These are phyloP conservation scores for Fabriciana adippe DNA, from an alignment of 2,888 invertebrate species.

Conservation along the genomic window DNA sequence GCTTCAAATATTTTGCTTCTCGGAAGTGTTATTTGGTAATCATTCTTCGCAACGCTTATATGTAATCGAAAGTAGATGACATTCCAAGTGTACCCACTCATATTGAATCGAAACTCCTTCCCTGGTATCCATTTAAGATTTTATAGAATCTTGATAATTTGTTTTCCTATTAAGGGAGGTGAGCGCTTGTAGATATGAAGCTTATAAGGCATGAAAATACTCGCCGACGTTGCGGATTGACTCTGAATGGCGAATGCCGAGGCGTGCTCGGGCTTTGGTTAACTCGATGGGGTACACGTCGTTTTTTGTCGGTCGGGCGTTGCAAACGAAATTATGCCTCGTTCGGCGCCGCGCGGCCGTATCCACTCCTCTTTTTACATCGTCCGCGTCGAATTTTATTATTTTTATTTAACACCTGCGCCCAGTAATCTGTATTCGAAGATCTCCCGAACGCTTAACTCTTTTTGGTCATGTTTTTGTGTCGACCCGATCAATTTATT, in stretches of 20 bases:
- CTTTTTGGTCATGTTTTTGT: slow-evolving; percentile 74
- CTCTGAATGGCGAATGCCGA: slow-evolving; percentile 60
- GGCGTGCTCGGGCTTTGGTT: slow-evolving; percentile 55
- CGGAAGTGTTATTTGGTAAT: slow-evolving; percentile 61
- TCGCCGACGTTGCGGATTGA: slow-evolving; percentile 57
- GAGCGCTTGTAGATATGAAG: slow-evolving; percentile 34
- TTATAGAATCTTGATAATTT: slow-evolving; percentile 49
- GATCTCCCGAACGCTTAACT: slow-evolving; percentile 81
- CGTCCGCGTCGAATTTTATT: slow-evolving; percentile 75
- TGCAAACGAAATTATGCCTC: slow-evolving; percentile 73
- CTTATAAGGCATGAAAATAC: slow-evolving; percentile 65
- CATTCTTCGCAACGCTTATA: slow-evolving; percentile 48
- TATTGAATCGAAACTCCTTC: slow-evolving; percentile 30
- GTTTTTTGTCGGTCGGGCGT: slow-evolving; percentile 68
- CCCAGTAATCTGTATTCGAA: slow-evolving; percentile 79
- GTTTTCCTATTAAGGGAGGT: slow-evolving; percentile 51
- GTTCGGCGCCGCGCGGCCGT: slow-evolving; percentile 78
- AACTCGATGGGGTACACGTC: slow-evolving; percentile 62
- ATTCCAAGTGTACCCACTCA: slow-evolving; percentile 10
- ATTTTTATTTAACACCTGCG: slow-evolving; percentile 83
- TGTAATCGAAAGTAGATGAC: slow-evolving; percentile 26
- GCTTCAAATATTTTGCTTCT: slow-evolving; percentile 57
- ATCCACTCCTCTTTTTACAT: slow-evolving; percentile 70
- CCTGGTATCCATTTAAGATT: slow-evolving; percentile 40
- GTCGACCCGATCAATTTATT: slow-evolving; percentile 70